Base-by-base conservation (phyloP, 2,113 vertebrate genomes). In the Pelobates fuscus region DNA sequence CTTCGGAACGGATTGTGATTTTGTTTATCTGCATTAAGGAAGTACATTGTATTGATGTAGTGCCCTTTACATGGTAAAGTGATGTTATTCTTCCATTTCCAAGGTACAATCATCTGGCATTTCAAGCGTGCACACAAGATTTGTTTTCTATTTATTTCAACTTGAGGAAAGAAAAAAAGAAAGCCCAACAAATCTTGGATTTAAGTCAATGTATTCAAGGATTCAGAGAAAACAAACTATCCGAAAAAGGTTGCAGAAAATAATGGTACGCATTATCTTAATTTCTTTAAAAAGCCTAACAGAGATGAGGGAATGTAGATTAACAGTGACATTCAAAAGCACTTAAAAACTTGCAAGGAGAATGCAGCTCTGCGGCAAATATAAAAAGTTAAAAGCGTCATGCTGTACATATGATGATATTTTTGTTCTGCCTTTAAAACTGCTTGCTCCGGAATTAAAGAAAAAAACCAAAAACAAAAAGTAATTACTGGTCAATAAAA, bases 401-500 rank as follows among this genome's bases (percentile, higher is more conserved):
- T 32, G 20, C 26, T 55, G 52, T 23, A 55, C 12, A 3, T 55
- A 23, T 23, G 52, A 21, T 21, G 52, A 55, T 55, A 55, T 55
- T 55, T n/a, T 55, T 55, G 52, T 55, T 55, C 21, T 2, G 52
- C 20, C n/a, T 5, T 21, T 5, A 55, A 23, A 17, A 8, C n/a
- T 1, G n/a, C 27, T 62, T 60, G 12, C 26, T 15, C 24, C 17
- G 17, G 18, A 27, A 27, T 27, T 17, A 63, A 27, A 2, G 18
- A 60, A 63, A 18, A 6, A 27, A 70, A 77, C 59, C 43, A 73
- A 44, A 62, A 74, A 76, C 61, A 21, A 81, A 77, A 72, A 70
- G 61, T 46, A 84, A 88, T 82, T 79, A 81, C 32, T 30, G 67
- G 71, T 62, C 80, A 81, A 2, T 55, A 70, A 82, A 83, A 59